phyloP scores from a whole-genome alignment of 2,113 vertebrate species.

The Myxocyprinus asiaticus region DNA sequence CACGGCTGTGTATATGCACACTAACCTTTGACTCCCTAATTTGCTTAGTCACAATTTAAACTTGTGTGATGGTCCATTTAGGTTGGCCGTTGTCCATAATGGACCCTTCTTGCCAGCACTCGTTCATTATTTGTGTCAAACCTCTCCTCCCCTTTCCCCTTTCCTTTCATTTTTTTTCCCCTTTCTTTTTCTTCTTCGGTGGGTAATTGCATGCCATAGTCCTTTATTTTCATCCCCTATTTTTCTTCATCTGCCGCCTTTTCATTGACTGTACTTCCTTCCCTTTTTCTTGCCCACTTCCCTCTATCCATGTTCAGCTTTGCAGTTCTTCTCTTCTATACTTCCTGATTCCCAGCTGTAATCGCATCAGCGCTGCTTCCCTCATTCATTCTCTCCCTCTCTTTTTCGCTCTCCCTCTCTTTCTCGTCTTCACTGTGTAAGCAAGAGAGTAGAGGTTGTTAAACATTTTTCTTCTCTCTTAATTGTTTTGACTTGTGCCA shows the following conservation, averaged over 20 bases:
- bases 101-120: not conserved
- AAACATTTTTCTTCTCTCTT: slow-evolving; percentile 94
- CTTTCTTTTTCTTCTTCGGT: not conserved
- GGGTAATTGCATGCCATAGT: slow-evolving; percentile 8
- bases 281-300: slow-evolving; percentile 20
- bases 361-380: slow-evolving; percentile 36
- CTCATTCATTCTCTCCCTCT: not conserved
- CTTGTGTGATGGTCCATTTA: slow-evolving; percentile 39
- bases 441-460: slow-evolving; percentile 77
- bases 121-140: slow-evolving; percentile 22
- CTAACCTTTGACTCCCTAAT: slow-evolving; percentile 45
- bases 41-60: slow-evolving; percentile 47
- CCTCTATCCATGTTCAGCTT: slow-evolving; percentile 16
- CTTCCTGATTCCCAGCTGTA: slow-evolving; percentile 38
- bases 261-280: slow-evolving; percentile 12
- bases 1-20: slow-evolving; percentile 28
- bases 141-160: not conserved
- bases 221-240: slow-evolving; percentile 9
- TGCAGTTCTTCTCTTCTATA: not conserved
- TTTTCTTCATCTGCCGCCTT: slow-evolving; percentile 7
- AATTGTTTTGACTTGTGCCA: slow-evolving; percentile 98
- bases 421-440: slow-evolving; percentile 57
- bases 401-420: slow-evolving; percentile 44
- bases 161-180: not conserved
- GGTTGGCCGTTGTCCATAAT: slow-evolving; percentile 36